These are phyloP conservation scores for Chaetura pelagica DNA, from an alignment of 2,113 vertebrate species.

Conservation along the genomic window DNA sequence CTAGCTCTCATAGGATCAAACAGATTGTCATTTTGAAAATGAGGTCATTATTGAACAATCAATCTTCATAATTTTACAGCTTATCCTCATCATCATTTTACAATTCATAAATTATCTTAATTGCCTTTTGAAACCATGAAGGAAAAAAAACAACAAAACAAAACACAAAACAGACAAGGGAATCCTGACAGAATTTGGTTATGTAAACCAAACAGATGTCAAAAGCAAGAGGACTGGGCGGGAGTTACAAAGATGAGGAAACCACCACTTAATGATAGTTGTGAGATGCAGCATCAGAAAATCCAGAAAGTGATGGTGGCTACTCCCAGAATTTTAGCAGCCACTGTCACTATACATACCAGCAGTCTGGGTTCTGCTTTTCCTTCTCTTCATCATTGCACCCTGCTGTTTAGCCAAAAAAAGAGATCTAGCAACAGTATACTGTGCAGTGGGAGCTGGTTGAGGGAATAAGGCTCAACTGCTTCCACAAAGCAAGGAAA, in stretches of 20 bases:
- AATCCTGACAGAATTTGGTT: slow-evolving; percentile 20
- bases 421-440: neutral
- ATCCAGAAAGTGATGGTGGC: neutral
- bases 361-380: neutral
- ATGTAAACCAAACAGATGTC: slow-evolving; percentile 35
- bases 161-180: neutral
- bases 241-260: slow-evolving; percentile 28
- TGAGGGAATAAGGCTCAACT: fast-evolving
- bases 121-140: slow-evolving; percentile 39
- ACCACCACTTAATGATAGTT: neutral
- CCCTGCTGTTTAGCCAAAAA: slow-evolving; percentile 26
- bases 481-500: neutral
- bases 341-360: neutral
- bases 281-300: slow-evolving; percentile 8
- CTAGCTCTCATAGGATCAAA: neutral
- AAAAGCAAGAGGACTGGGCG: neutral
- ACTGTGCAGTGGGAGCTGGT: fast-evolving
- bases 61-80: neutral
- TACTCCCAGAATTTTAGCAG: neutral
- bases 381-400: neutral
- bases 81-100: neutral
- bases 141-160: neutral
- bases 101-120: slow-evolving; percentile 7
- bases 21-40: neutral
- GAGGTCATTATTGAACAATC: slow-evolving; percentile 7